A percentile compares a stretch with the other conserved stretches of the same genome.
Evolutionary conservation across 2,797 vertebrate genomes (phyloP).

Genomic region (Acipenser transmontanus): DNA sequence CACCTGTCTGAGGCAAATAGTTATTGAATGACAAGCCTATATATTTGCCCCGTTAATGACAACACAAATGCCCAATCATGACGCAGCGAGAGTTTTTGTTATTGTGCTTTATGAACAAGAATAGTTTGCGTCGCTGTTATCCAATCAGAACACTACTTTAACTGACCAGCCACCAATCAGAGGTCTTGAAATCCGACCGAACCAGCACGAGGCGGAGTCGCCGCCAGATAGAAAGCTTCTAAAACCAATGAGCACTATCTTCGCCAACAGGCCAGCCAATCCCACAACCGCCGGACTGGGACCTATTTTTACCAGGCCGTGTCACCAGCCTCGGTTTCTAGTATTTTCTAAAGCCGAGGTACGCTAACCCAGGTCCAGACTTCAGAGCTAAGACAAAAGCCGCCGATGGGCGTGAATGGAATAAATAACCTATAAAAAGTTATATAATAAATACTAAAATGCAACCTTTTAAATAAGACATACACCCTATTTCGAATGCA

Average conservation of each 20-base stretch:
- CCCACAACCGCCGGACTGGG: neutral
- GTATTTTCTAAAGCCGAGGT: conserved; percentile 14
- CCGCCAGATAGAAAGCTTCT: conserved; percentile 26
- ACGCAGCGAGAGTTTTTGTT: neutral
- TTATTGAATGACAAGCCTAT: no score
- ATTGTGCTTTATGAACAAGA: neutral
- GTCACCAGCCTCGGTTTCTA: conserved; percentile 15
- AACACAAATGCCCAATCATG: neutral
- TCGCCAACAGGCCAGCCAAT: conserved; percentile 33
- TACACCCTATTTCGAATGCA: conserved; percentile 1
- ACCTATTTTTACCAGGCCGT: conserved; percentile 18
- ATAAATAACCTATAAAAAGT: neutral
- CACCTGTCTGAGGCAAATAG: no score
- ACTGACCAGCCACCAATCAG: neutral
- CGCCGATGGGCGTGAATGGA: neutral
- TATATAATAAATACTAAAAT: conserved; percentile 1
- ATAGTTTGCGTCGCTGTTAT: neutral
- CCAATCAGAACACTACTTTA: neutral
- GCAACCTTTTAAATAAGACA: neutral
- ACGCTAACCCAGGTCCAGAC: rapidly evolving
- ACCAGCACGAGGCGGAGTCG: conserved; percentile 13
- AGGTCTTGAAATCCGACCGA: neutral
- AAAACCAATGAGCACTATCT: conserved; percentile 40
- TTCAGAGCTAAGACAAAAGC: neutral
- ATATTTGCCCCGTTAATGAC: no score